These are phyloP conservation scores for Microcebus tavaratra DNA, from an alignment of 2,113 vertebrate species.

Conservation along the genomic window DNA sequence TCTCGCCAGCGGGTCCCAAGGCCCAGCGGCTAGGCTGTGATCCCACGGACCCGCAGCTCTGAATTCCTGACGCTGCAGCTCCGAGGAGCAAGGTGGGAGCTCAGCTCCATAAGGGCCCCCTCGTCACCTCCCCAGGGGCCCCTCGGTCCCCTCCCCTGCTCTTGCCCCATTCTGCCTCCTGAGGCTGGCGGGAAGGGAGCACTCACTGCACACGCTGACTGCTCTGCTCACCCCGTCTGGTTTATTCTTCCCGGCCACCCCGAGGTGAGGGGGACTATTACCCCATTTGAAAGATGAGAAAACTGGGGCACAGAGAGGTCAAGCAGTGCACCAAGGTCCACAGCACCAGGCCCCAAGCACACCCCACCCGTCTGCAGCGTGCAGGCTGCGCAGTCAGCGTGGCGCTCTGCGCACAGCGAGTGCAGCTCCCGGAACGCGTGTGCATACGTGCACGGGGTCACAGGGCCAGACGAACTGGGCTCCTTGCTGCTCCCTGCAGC, in stretches of 20 bases:
- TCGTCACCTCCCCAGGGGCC: too few species aligned
- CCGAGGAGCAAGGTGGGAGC: slow-evolving; percentile 22
- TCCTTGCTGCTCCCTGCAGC: neutral
- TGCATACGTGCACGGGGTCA: rapidly evolving
- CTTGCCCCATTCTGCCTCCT: neutral
- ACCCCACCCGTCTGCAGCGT: rapidly evolving
- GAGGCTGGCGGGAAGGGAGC: neutral
- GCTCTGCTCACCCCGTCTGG: neutral
- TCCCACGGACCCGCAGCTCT: neutral
- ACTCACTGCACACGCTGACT: neutral
- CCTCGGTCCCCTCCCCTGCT: neutral
- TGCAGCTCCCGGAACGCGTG: rapidly evolving
- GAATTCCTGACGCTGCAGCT: neutral
- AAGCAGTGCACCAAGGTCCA: neutral
- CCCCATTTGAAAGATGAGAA: neutral
- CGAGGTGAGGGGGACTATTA: too few species aligned
- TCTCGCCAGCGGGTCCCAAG: neutral
- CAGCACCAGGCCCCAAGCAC: neutral
- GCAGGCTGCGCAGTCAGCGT: rapidly evolving
- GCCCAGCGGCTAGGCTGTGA: neutral
- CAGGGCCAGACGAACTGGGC: neutral
- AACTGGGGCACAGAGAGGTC: neutral
- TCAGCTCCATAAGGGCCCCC: neutral
- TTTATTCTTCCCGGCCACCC: neutral
- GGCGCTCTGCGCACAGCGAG: rapidly evolving